A percentile compares a stretch with the other conserved stretches of the same genome.
Conservation (phyloP, 2,888 invertebrate species). For the Agelastica alni region DNA sequence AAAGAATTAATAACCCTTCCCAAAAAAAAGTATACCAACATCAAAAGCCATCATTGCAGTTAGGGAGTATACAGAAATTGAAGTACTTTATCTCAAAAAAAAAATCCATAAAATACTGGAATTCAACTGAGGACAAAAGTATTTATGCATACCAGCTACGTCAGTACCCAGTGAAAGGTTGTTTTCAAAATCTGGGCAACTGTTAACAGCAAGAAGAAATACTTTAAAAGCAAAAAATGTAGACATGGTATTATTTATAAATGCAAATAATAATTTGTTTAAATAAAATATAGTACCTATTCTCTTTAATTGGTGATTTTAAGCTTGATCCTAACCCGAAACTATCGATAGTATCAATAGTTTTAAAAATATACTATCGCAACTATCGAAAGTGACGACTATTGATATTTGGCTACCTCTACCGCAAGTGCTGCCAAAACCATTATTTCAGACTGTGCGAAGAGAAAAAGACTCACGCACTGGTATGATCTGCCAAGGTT, state of each 20-base stretch:
- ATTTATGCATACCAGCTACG: slow-evolving; percentile 12
- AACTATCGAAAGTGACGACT: background rate
- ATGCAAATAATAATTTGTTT: slow-evolving; percentile 7
- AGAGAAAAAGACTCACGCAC: too few species aligned
- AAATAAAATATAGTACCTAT: background rate
- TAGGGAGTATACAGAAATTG: slow-evolving; percentile 4
- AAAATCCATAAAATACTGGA: slow-evolving; percentile 11
- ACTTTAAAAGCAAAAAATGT: slow-evolving; percentile 15
- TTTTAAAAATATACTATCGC: background rate
- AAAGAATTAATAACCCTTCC: background rate
- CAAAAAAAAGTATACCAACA: background rate
- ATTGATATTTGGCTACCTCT: slow-evolving; percentile 3
- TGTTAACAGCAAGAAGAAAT: slow-evolving; percentile 5
- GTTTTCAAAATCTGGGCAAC: slow-evolving; percentile 10
- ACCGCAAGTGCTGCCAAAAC: too few species aligned
- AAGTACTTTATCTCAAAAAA: background rate
- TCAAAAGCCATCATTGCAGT: slow-evolving; percentile 11
- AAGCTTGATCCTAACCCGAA: background rate
- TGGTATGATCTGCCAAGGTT: too few species aligned
- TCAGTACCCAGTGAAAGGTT: slow-evolving; percentile 10
- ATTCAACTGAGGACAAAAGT: slow-evolving; percentile 5
- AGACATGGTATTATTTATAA: slow-evolving; percentile 7
- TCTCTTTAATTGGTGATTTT: background rate
- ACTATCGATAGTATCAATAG: background rate
- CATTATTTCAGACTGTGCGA: too few species aligned